A percentile compares a stretch with the other conserved stretches of the same genome.
Conservation (phyloP, 2,113 vertebrate genomes). For the Cheirogaleus medius region DNA sequence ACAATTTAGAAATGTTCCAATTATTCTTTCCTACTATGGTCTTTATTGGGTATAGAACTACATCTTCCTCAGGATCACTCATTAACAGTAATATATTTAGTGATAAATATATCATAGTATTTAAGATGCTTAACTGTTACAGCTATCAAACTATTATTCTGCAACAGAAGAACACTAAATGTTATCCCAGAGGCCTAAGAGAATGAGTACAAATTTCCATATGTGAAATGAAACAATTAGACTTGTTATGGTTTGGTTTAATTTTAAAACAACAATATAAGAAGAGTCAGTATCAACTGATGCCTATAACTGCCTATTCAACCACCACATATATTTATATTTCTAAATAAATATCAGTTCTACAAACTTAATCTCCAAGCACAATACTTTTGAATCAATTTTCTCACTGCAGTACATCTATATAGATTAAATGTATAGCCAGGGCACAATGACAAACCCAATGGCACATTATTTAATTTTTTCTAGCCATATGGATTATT, state of each 20-base stretch:
- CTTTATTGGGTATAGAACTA: neutral
- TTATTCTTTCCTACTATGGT: neutral
- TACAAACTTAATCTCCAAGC: neutral
- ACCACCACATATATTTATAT: neutral
- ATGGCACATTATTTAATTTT: neutral
- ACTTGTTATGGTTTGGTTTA: neutral
- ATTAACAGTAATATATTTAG: neutral
- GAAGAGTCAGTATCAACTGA: neutral
- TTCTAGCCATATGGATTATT: neutral
- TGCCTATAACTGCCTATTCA: neutral
- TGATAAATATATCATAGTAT: neutral
- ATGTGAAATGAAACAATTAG: slow-evolving; percentile 4
- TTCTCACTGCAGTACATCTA: neutral
- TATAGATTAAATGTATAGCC: neutral
- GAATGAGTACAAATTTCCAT: neutral
- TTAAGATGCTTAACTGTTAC: neutral
- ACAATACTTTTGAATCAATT: neutral
- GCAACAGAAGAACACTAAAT: neutral
- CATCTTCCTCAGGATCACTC: neutral
- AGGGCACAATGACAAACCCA: neutral
- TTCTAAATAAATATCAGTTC: slow-evolving; percentile 5
- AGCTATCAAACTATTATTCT: slow-evolving; percentile 16
- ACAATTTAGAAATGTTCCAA: neutral
- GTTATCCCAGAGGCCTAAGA: neutral
- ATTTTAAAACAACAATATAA: neutral